phyloP scores from a whole-genome alignment of 2,113 vertebrate species.

The Petrocephalus zakoni region DNA sequence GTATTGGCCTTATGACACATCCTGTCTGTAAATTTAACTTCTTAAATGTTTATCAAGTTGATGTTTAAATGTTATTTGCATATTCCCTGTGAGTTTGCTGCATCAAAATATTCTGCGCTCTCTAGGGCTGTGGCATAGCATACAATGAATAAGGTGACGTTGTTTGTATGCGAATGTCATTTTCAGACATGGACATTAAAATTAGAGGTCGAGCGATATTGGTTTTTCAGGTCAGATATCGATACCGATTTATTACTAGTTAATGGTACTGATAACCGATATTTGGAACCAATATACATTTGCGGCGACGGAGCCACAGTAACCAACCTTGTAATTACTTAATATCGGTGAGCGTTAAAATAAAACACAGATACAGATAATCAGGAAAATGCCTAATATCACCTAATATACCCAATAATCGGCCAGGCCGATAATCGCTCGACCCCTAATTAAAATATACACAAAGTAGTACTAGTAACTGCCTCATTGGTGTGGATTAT shows the following conservation, averaged over 20 bases:
- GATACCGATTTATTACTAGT: too few species aligned
- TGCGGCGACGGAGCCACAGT: too few species aligned
- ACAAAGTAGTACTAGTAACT: neutral
- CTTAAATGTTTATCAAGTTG: neutral
- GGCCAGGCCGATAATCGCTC: too few species aligned
- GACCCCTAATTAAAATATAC: neutral
- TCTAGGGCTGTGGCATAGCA: neutral
- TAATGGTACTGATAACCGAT: too few species aligned
- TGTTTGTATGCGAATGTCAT: neutral
- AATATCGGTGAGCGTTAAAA: too few species aligned
- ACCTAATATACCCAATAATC: too few species aligned
- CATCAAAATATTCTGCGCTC: neutral
- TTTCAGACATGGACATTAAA: neutral
- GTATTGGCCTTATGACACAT: neutral
- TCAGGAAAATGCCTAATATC: too few species aligned
- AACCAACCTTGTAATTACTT: too few species aligned
- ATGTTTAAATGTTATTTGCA: neutral
- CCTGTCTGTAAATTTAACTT: neutral
- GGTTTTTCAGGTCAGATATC: too few species aligned
- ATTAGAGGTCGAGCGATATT: neutral
- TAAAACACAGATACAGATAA: too few species aligned
- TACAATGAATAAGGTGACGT: neutral
- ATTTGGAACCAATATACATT: too few species aligned
- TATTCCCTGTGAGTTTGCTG: neutral
- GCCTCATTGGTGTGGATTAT: neutral